phyloP scores from a whole-genome alignment of 2,113 vertebrate genomes.

The Epinephelus lanceolatus region DNA sequence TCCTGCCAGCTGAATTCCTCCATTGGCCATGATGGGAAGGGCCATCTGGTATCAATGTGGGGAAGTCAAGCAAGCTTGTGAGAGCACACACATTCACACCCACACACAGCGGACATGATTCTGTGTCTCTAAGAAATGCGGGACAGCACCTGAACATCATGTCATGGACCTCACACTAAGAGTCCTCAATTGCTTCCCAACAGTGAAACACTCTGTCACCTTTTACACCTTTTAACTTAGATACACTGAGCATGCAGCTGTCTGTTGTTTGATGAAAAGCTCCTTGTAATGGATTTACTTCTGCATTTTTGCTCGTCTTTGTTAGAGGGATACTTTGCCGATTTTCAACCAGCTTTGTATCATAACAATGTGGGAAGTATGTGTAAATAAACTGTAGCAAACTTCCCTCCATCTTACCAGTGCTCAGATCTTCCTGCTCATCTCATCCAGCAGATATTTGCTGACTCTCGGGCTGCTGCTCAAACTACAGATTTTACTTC shows the following conservation, averaged over 20 bases:
- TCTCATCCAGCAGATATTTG: too few species aligned
- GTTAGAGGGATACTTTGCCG: too few species aligned
- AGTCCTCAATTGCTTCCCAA: background rate
- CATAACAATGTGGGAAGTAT: too few species aligned
- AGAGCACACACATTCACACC: constrained; percentile 57
- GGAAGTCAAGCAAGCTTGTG: constrained; percentile 81
- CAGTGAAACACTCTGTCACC: background rate
- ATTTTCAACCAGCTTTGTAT: too few species aligned
- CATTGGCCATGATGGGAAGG: constrained; percentile 85
- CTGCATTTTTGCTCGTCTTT: background rate
- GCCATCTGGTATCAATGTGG: constrained; percentile 87
- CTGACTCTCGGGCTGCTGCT: too few species aligned
- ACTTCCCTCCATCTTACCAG: too few species aligned
- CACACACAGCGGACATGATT: constrained; percentile 42
- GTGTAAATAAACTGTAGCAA: too few species aligned
- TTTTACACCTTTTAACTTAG: background rate
- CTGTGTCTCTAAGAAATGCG: constrained; percentile 32
- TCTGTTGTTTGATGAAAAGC: constrained; percentile 2
- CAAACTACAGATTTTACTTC: too few species aligned
- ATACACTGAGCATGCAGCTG: background rate
- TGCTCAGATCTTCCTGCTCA: too few species aligned
- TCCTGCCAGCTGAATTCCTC: constrained; percentile 87
- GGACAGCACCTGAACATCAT: constrained; percentile 71
- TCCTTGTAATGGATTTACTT: background rate
- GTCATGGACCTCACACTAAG: constrained; percentile 52